Conservation (phyloP, 2,113 vertebrate species). For the Plectropomus leopardus region DNA sequence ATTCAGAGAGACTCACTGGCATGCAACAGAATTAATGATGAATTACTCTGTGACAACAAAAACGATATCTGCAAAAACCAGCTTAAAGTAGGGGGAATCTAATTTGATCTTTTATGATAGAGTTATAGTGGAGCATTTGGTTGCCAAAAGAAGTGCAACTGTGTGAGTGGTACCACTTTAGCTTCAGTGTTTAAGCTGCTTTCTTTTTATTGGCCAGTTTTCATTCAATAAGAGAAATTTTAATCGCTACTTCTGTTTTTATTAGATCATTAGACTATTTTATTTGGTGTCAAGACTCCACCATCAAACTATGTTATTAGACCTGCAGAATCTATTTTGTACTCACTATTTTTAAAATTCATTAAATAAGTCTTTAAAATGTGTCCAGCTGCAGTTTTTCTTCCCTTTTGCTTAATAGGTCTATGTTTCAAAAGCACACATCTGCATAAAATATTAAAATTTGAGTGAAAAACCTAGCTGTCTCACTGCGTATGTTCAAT, state of each 20-base stretch:
- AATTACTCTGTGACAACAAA: background rate
- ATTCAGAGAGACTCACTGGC: background rate
- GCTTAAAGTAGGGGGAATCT: background rate
- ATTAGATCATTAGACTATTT: constrained; percentile 18
- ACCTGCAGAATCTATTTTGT: constrained; percentile 4
- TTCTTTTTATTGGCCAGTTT: background rate
- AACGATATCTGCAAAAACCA: background rate
- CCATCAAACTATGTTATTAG: constrained; percentile 3
- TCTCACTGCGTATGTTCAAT: constrained; percentile 44
- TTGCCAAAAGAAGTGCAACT: constrained; percentile 8
- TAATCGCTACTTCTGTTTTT: background rate
- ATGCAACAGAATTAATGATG: background rate
- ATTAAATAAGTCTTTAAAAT: constrained; percentile 12
- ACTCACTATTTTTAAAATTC: background rate
- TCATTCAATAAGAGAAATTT: background rate
- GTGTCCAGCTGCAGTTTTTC: background rate
- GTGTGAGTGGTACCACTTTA: background rate
- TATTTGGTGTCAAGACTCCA: constrained; percentile 3
- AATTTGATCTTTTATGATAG: constrained; percentile 15
- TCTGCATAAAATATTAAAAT: constrained; percentile 48
- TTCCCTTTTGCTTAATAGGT: constrained; percentile 24
- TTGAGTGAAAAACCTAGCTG: constrained; percentile 26
- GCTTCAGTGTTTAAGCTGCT: background rate
- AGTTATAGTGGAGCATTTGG: background rate
- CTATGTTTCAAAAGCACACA: constrained; percentile 17